These are phyloP conservation scores for Florisuga fusca DNA, from an alignment of 2,797 vertebrate genomes.

Conservation along the genomic window DNA sequence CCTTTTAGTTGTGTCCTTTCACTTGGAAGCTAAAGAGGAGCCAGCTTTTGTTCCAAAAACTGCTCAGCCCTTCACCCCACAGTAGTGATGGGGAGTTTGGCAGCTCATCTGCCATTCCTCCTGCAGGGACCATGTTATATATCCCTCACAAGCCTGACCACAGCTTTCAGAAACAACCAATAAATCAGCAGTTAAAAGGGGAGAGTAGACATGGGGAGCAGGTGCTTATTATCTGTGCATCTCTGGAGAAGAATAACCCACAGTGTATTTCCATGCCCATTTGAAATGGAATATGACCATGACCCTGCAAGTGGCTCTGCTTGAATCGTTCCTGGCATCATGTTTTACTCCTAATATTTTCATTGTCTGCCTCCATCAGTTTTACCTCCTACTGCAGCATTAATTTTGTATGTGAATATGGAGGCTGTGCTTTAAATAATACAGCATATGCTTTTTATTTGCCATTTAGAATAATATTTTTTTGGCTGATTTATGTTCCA, in stretches of 20 bases:
- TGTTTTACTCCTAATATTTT: constrained; percentile 67
- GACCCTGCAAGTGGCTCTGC: constrained; percentile 59
- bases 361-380: constrained; percentile 66
- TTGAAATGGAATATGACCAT: constrained; percentile 71
- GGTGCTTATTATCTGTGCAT: constrained; percentile 73
- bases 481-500: constrained; percentile 77
- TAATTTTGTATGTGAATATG: constrained; percentile 75
- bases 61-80: not conserved
- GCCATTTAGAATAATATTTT: constrained; percentile 75
- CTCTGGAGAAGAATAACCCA: constrained; percentile 71
- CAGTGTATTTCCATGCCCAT: constrained; percentile 66
- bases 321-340: constrained; percentile 59
- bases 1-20: not conserved
- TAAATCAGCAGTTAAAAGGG: constrained; percentile 74
- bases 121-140: constrained; percentile 24
- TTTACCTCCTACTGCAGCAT: constrained; percentile 70
- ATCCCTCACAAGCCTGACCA: constrained; percentile 36
- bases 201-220: constrained; percentile 72
- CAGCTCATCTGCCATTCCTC: not conserved
- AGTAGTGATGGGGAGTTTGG: not conserved
- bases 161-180: constrained; percentile 64
- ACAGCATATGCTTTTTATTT: constrained; percentile 80
- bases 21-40: not conserved
- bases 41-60: not conserved
- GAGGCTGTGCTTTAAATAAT: constrained; percentile 74